Conservation (phyloP, 2,797 vertebrate genomes). For the Spatula clypeata region DNA sequence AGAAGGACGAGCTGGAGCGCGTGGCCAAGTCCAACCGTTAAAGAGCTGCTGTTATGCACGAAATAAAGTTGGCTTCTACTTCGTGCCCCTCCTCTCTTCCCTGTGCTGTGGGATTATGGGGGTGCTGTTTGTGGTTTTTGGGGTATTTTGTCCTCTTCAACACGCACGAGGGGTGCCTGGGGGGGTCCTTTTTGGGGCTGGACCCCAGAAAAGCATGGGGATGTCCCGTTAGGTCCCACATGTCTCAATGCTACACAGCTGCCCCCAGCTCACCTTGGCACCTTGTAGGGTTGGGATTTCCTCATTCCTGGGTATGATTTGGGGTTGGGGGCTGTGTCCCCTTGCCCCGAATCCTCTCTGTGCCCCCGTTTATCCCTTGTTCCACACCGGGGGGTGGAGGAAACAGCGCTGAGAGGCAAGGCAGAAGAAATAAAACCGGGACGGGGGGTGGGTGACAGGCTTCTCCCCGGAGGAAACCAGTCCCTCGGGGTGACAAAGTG, state of each 20-base stretch:
- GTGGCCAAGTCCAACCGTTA: constrained; percentile 97
- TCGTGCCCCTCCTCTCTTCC: background rate
- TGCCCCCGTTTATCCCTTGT: too few relatives aligned
- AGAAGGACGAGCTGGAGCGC: constrained; percentile 97
- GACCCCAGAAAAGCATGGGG: too few relatives aligned
- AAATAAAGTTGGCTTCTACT: too few relatives aligned
- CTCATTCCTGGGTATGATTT: background rate
- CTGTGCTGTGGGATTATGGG: too few relatives aligned
- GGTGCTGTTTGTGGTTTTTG: too few relatives aligned
- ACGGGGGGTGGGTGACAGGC: background rate
- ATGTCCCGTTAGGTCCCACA: background rate
- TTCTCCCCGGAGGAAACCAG: background rate
- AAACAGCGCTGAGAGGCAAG: background rate
- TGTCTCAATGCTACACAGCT: background rate
- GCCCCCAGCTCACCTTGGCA: background rate
- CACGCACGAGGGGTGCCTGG: background rate
- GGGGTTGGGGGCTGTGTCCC: too few relatives aligned
- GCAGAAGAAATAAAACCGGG: background rate
- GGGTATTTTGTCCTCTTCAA: too few relatives aligned
- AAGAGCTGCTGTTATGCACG: background rate
- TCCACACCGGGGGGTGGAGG: too few relatives aligned
- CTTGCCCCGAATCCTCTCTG: too few relatives aligned
- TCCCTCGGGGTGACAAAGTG: background rate
- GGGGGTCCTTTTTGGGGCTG: background rate
- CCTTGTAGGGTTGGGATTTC: background rate